Percentiles rank a stretch among this genome's conserved stretches.
These are phyloP conservation scores for Arvicola amphibius DNA, from an alignment of 2,797 vertebrate species.

Conservation along the genomic window DNA sequence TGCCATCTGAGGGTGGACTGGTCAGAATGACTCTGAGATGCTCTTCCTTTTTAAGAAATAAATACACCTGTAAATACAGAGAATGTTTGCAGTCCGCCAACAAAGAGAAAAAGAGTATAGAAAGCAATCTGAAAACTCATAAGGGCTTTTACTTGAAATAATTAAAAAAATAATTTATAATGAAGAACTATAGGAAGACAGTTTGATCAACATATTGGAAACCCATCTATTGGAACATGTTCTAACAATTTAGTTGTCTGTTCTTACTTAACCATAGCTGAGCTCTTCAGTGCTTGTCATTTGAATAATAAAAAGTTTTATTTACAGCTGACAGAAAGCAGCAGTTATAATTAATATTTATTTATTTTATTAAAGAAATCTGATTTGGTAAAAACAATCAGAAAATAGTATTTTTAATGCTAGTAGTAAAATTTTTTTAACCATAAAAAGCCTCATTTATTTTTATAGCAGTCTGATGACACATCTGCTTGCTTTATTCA, in stretches of 20 bases:
- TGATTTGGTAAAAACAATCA: constrained; percentile 86
- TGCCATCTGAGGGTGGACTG: background rate
- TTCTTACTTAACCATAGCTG: background rate
- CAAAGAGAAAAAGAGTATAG: constrained; percentile 24
- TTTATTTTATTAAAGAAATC: constrained; percentile 87
- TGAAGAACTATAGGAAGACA: constrained; percentile 30
- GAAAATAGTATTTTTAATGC: constrained; percentile 85
- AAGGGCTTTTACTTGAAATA: constrained; percentile 42
- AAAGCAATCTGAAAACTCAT: constrained; percentile 43
- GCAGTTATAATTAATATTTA: constrained; percentile 82
- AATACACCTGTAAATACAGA: background rate
- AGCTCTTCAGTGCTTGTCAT: constrained; percentile 76
- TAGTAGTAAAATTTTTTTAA: constrained; percentile 89
- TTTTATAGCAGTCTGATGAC: constrained; percentile 91
- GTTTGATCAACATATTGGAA: constrained; percentile 48
- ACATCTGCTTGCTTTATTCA: constrained; percentile 91
- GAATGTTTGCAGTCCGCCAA: background rate
- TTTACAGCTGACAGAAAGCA: constrained; percentile 84
- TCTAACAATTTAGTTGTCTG: constrained; percentile 19
- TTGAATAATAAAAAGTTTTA: constrained; percentile 81
- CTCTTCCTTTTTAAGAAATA: background rate
- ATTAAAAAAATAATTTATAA: constrained; percentile 53
- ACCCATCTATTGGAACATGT: background rate
- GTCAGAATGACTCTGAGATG: background rate
- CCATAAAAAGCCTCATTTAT: constrained; percentile 90